Evolutionary conservation across 1,140 invertebrate genomes (phyloP), one percentile per base, ranked within the genome.

Genomic region (Eufriesea mexicana): DNA sequence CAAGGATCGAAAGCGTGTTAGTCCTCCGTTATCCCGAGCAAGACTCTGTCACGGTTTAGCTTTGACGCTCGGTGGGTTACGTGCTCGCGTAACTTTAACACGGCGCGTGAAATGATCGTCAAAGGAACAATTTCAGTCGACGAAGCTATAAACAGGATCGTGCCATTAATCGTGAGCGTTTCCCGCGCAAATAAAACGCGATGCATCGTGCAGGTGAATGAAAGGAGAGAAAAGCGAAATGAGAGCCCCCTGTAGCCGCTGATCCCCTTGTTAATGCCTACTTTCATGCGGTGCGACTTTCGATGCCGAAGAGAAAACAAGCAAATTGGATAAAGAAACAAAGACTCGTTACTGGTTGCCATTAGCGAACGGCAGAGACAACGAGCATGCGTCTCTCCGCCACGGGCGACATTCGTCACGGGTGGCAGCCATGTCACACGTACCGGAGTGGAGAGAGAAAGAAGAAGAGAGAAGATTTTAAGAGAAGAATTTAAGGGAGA

Each of bases 401-500:
- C 16, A 2, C 28, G 68, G 23, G 45, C 57, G 49, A 75, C 73
- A 49, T 62, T 55, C 42, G 18, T 68, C 35, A 20, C 35, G 35
- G 35, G 47, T 42, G 42, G 18, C 28, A 59, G 35, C 9, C 20
- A 57, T 14, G 47, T 72, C 20, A 62, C 9, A 79, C 25, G 73
- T 7, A 76, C n/a, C 20, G 45, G 54, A 49, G 49, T n/a, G 28
- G 0, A 55, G 5, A 75, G 8, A 76, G 42, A 66, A 4, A 68
- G 20, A 72, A 49, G 16, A 14, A 83, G 62, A 2, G 67, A 6
- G 49, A 35, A 84, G 18, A n/a, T n/a, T n/a, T n/a, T n/a, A n/a
- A 62, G 16, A 59, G 16, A 55, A 25, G 18, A 81, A 70, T 80
- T n/a, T n/a, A n/a, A n/a, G n/a, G n/a, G n/a, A n/a, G 66, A 80